A percentile compares a stretch with the other conserved stretches of the same genome.
Evolutionary conservation across 23 tunicate genomes (phyloP).

Genomic region (Diplosoma virens): DNA sequence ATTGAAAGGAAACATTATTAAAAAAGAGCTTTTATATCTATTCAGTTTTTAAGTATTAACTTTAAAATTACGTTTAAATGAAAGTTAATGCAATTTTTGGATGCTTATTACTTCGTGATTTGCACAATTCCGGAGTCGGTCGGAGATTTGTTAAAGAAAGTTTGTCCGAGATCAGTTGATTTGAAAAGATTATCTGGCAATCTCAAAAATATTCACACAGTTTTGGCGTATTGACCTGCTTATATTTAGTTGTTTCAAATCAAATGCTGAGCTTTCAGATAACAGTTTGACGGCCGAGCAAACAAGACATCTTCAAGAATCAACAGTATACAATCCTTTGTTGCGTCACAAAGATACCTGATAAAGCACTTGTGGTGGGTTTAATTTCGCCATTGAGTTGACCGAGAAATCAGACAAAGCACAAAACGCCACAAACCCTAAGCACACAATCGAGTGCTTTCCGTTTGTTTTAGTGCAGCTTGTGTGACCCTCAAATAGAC

Average conservation of each 20-base stretch:
- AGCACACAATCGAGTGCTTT: slow-evolving; percentile 33
- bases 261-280: slow-evolving; percentile 45
- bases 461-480: slow-evolving; percentile 67
- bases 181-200: too few relatives aligned
- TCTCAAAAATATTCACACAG: too few relatives aligned
- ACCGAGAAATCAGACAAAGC: background rate
- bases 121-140: too few relatives aligned
- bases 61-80: too few relatives aligned
- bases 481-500: slow-evolving; percentile 66
- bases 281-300: slow-evolving; percentile 42
- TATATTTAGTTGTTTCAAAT: slow-evolving; percentile 17
- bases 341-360: slow-evolving; percentile 35
- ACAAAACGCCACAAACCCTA: slow-evolving; percentile 59
- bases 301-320: slow-evolving; percentile 60
- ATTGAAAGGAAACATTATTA: too few relatives aligned
- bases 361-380: slow-evolving; percentile 26
- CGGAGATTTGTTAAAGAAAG: too few relatives aligned
- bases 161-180: too few relatives aligned
- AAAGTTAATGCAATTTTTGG: too few relatives aligned
- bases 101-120: too few relatives aligned
- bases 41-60: too few relatives aligned
- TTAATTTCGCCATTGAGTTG: slow-evolving; percentile 11
- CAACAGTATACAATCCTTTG: slow-evolving; percentile 38
- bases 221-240: too few relatives aligned
- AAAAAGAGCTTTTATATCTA: too few relatives aligned